A percentile compares a stretch with the other conserved stretches of the same genome.
Conservation (phyloP, 2,888 invertebrate genomes). For the Malacosoma neustria region DNA sequence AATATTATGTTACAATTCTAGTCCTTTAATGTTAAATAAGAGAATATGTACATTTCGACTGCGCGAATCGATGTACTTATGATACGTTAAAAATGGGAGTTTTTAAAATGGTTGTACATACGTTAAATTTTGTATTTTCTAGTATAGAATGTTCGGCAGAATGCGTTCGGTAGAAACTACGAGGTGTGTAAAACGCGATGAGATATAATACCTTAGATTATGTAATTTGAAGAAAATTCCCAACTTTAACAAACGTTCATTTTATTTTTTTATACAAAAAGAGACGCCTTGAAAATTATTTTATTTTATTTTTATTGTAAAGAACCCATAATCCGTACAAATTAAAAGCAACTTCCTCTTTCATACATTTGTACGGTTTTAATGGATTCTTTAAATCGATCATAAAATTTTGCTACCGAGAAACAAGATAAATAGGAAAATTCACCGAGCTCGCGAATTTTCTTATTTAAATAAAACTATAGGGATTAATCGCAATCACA, state of each 20-base stretch:
- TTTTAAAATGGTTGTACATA: conserved; percentile 71
- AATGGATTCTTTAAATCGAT: conserved; percentile 45
- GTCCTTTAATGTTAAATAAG: conserved; percentile 55
- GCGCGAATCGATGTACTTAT: conserved; percentile 69
- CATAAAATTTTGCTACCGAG: conserved; percentile 45
- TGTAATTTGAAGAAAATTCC: conserved; percentile 9
- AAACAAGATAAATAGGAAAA: conserved; percentile 44
- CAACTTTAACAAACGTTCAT: conserved; percentile 41
- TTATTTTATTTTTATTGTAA: conserved; percentile 12
- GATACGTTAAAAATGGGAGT: conserved; percentile 55
- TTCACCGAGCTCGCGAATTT: conserved; percentile 66
- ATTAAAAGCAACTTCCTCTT: conserved; percentile 68
- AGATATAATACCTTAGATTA: conserved; percentile 37
- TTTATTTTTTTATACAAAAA: conserved; percentile 24
- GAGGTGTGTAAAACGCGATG: conserved; percentile 37
- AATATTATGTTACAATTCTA: conserved; percentile 37
- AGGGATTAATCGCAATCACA: conserved; percentile 68
- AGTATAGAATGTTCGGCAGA: conserved; percentile 66
- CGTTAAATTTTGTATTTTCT: conserved; percentile 75
- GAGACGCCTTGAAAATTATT: conserved; percentile 12
- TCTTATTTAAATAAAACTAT: conserved; percentile 57
- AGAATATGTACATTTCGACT: conserved; percentile 62
- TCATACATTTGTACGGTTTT: conserved; percentile 62
- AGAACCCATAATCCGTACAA: conserved; percentile 66
- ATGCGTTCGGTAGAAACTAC: conserved; percentile 51